A percentile compares a stretch with the other conserved stretches of the same genome.
Conservation (phyloP, 2,888 invertebrate species). For the Endomychus coccineus region DNA sequence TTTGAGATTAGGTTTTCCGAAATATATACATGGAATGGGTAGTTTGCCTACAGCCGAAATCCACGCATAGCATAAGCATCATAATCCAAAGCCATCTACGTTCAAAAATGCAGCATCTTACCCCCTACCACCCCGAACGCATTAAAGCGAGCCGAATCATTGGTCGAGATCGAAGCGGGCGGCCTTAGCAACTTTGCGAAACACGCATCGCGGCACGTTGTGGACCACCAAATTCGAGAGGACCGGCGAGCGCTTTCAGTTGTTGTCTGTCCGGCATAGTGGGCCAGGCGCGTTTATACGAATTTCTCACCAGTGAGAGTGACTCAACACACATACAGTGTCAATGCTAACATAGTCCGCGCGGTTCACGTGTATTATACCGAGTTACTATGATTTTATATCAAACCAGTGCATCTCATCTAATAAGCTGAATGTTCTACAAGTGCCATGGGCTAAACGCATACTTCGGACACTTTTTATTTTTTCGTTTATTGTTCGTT, state of each 20-base stretch:
- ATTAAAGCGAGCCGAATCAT: slow-evolving; percentile 39
- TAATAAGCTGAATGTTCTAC: too few species aligned
- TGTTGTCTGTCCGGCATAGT: slow-evolving; percentile 8
- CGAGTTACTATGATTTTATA: too few species aligned
- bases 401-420: too few species aligned
- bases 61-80: slow-evolving; percentile 27
- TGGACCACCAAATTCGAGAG: slow-evolving; percentile 38
- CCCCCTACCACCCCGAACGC: slow-evolving; percentile 38
- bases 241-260: slow-evolving; percentile 24
- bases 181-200: slow-evolving; percentile 41
- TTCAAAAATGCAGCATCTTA: slow-evolving; percentile 44
- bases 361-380: too few species aligned
- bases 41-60: too few species aligned
- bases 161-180: slow-evolving; percentile 37
- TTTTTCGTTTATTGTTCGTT: slow-evolving; percentile 33
- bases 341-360: too few species aligned
- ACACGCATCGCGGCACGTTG: slow-evolving; percentile 36
- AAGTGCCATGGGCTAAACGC: slow-evolving; percentile 38
- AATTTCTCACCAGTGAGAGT: slow-evolving; percentile 15
- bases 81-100: slow-evolving; percentile 33
- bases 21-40: background rate
- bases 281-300: slow-evolving; percentile 11
- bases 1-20: background rate
- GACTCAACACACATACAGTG: too few species aligned
- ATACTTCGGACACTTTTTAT: slow-evolving; percentile 22